Percentiles rank a stretch among this genome's conserved stretches.
These are phyloP conservation scores for Macrotus californicus DNA, from an alignment of 2,113 vertebrate genomes.

Conservation along the genomic window DNA sequence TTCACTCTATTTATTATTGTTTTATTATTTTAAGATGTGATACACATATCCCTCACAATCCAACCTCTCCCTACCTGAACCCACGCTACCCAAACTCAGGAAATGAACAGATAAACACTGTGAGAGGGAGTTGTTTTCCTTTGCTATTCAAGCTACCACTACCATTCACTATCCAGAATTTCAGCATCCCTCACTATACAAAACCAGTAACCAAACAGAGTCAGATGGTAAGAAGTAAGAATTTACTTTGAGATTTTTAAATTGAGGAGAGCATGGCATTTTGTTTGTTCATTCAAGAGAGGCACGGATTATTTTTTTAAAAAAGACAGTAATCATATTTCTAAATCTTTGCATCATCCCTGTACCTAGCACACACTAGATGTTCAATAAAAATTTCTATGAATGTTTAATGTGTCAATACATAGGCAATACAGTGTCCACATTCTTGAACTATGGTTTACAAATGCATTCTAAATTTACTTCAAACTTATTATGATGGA, in stretches of 20 bases:
- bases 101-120: neutral
- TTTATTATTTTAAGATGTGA: neutral
- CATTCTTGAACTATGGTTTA: neutral
- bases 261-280: neutral
- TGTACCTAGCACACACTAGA: neutral
- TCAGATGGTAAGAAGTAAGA: neutral
- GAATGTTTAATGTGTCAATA: neutral
- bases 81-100: neutral
- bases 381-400: neutral
- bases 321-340: neutral
- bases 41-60: neutral
- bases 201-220: neutral
- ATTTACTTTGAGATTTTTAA: constrained; percentile 1
- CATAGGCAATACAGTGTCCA: neutral
- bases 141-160: neutral
- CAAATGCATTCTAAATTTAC: neutral
- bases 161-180: neutral
- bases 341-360: neutral
- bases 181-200: neutral
- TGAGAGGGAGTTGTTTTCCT: neutral
- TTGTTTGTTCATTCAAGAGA: neutral
- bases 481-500: neutral
- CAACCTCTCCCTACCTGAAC: neutral
- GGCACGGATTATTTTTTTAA: neutral
- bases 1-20: neutral